These are phyloP conservation scores for Lamellibrachia satsuma DNA, from an alignment of 2,888 invertebrate genomes.

Conservation along the genomic window DNA sequence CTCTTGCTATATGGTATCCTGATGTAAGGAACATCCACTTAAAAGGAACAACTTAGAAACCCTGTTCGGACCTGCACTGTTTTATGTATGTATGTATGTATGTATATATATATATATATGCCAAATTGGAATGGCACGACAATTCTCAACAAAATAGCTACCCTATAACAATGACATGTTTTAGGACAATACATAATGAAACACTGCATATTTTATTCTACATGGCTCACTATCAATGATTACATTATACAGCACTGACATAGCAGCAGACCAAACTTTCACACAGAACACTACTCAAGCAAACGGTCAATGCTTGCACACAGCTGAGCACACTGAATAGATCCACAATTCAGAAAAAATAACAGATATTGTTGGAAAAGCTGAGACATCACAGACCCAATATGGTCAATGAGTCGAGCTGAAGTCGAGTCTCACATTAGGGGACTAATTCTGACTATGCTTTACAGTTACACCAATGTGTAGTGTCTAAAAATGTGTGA, in stretches of 20 bases:
- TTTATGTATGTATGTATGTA: too few species aligned
- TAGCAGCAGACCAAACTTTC: neutral
- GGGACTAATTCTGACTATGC: too few species aligned
- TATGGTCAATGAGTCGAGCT: neutral
- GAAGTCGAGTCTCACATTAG: neutral
- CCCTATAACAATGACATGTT: neutral
- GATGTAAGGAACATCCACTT: too few species aligned
- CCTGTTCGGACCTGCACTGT: too few species aligned
- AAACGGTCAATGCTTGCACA: neutral
- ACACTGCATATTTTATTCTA: neutral
- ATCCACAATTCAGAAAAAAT: neutral
- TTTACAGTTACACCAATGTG: neutral
- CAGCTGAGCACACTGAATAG: neutral
- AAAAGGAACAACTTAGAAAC: too few species aligned
- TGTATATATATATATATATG: neutral
- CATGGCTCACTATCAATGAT: neutral
- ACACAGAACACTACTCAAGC: neutral
- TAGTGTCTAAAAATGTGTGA: neutral
- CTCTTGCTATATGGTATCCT: too few species aligned
- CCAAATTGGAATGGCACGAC: neutral
- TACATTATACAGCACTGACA: neutral
- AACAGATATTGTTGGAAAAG: neutral
- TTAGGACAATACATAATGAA: neutral
- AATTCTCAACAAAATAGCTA: neutral
- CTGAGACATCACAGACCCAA: neutral